A percentile compares a stretch with the other conserved stretches of the same genome.
These are phyloP conservation scores for Sarcophaga variegata DNA, from an alignment of 2,888 invertebrate species.

Conservation along the genomic window DNA sequence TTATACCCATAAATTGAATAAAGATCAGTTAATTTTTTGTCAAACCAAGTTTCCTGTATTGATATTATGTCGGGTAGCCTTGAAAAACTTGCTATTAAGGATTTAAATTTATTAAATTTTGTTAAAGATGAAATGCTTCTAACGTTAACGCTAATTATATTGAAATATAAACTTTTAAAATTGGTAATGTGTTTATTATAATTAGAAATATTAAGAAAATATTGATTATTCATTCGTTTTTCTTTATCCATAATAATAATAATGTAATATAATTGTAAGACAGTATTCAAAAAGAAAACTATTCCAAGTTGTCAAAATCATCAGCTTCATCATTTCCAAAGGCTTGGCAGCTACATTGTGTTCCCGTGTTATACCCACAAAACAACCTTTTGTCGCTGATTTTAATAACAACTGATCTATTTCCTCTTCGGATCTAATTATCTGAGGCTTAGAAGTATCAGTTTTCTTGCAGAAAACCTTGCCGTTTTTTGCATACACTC, in stretches of 20 bases:
- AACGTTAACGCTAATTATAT: slow-evolving; percentile 13
- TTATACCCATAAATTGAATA: slow-evolving; percentile 11
- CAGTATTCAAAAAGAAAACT: neutral
- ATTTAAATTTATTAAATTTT: neutral
- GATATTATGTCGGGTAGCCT: neutral
- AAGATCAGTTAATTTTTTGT: neutral
- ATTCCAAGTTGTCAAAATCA: neutral
- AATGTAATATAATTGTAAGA: neutral
- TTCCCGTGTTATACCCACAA: neutral
- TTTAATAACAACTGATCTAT: neutral
- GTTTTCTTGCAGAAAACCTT: neutral
- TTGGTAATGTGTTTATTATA: slow-evolving; percentile 5
- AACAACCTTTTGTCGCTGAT: neutral
- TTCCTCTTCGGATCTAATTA: neutral
- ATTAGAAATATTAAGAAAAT: slow-evolving; percentile 10
- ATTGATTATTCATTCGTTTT: neutral
- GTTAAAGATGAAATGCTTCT: slow-evolving; percentile 11
- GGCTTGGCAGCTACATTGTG: neutral
- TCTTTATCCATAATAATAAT: neutral
- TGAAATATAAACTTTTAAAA: slow-evolving; percentile 14
- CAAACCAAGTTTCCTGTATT: slow-evolving; percentile 15
- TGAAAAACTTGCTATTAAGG: neutral
- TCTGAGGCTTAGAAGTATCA: neutral
- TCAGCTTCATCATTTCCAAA: neutral
- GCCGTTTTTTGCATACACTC: no score